Conservation (phyloP, 2,888 invertebrate species). For the Lasioglossum figueresi region DNA sequence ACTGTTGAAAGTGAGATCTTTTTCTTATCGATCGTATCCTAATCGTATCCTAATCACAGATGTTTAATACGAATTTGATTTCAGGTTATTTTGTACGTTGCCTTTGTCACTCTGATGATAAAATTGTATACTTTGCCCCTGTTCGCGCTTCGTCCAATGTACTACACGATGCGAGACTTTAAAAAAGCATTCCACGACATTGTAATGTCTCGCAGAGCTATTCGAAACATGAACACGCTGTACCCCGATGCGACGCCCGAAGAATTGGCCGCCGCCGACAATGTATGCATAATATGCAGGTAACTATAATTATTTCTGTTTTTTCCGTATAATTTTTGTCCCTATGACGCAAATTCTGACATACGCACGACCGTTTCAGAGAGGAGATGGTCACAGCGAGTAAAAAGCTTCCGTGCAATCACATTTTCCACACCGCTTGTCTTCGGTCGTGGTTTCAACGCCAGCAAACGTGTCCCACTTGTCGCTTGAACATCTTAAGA, state of each 20-base stretch:
- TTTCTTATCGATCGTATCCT: not conserved
- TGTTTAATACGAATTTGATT: constrained; percentile 9
- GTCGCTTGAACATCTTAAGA: constrained; percentile 93
- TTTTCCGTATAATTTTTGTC: not conserved
- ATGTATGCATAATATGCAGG: constrained; percentile 99
- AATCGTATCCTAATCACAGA: not conserved
- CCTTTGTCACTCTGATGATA: constrained; percentile 98
- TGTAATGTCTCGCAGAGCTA: constrained; percentile 97
- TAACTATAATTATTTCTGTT: constrained; percentile 59
- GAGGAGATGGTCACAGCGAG: constrained; percentile 90
- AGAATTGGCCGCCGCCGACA: constrained; percentile 96
- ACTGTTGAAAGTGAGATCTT: constrained; percentile 88
- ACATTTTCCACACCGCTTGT: constrained; percentile 99
- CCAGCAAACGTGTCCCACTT: constrained; percentile 99
- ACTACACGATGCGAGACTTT: constrained; percentile 98
- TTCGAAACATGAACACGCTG: constrained; percentile 98
- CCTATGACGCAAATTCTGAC: not conserved
- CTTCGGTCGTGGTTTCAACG: constrained; percentile 99
- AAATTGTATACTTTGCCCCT: constrained; percentile 98
- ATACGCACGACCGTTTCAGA: constrained; percentile 81
- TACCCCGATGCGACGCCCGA: constrained; percentile 98
- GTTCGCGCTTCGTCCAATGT: constrained; percentile 99
- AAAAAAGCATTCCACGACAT: constrained; percentile 99
- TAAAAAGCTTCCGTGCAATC: constrained; percentile 99
- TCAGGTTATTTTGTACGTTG: constrained; percentile 92